phyloP scores from a whole-genome alignment of 2,888 invertebrate genomes.

The Ophion costatus region DNA sequence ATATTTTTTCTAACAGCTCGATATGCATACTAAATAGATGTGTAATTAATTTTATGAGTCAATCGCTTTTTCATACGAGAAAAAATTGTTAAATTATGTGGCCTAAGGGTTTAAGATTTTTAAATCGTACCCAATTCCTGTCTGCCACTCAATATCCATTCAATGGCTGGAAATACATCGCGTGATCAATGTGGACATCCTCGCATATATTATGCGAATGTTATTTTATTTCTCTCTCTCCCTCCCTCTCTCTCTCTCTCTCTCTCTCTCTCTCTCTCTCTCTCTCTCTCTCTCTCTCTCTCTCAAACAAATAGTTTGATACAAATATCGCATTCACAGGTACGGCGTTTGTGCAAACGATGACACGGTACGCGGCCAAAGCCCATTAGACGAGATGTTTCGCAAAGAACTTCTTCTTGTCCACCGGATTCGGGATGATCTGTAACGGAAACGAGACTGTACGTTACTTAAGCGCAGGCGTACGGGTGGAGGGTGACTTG shows the following conservation, averaged over 20 bases:
- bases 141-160: no score
- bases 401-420: conserved; percentile 92
- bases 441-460: conserved; percentile 82
- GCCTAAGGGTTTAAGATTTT: no score
- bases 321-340: conserved; percentile 36
- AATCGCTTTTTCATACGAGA: no score
- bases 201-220: conserved; percentile 38
- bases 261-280: conserved; percentile 60
- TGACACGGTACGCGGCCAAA: conserved; percentile 19
- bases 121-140: no score
- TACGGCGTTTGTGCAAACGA: background rate
- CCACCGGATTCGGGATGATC: conserved; percentile 93
- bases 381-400: conserved; percentile 83
- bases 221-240: conserved; percentile 54
- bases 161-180: no score
- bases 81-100: no score
- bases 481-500: background rate
- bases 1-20: no score
- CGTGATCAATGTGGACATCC: background rate
- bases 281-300: conserved; percentile 58
- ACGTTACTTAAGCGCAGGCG: conserved; percentile 11
- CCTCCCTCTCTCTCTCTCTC: no score
- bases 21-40: no score
- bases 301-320: conserved; percentile 65
- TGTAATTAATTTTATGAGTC: no score